phyloP scores from a whole-genome alignment of 2,797 vertebrate species.

The Coreius guichenoti region DNA sequence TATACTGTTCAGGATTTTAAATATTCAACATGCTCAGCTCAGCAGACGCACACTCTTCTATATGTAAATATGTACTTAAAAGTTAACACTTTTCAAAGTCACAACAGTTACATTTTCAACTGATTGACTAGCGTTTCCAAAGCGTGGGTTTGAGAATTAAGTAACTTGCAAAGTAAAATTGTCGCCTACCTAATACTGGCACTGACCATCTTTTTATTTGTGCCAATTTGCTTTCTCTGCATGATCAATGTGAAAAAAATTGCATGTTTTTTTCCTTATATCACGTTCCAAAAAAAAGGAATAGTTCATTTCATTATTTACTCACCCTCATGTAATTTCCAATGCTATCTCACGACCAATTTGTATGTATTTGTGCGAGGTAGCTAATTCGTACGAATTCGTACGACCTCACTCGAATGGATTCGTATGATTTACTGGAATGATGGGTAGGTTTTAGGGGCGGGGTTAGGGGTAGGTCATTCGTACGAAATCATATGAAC shows the following conservation, averaged over 20 bases:
- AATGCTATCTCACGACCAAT: not conserved
- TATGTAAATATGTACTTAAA: constrained; percentile 55
- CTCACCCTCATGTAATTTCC: not conserved
- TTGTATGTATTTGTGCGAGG: too few relatives aligned
- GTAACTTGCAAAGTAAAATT: constrained; percentile 37
- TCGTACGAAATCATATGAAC: too few relatives aligned
- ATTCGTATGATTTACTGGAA: too few relatives aligned
- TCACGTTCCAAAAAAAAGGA: not conserved
- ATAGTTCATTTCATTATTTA: not conserved
- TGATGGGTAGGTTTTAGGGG: too few relatives aligned
- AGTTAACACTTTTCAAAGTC: constrained; percentile 43
- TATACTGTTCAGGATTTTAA: constrained; percentile 37
- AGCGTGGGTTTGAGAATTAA: constrained; percentile 42
- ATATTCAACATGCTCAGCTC: constrained; percentile 50
- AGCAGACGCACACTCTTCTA: constrained; percentile 51
- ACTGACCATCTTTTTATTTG: not conserved
- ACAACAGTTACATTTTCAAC: constrained; percentile 31
- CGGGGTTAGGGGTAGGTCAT: too few relatives aligned
- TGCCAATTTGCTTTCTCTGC: not conserved
- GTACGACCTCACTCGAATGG: too few relatives aligned
- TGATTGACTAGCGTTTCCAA: constrained; percentile 24
- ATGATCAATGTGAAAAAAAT: not conserved
- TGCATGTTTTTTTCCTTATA: not conserved
- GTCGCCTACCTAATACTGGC: constrained; percentile 17
- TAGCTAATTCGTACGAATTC: too few relatives aligned